Percentiles rank a stretch among this genome's conserved stretches.
phyloP scores from a whole-genome alignment of 2,113 vertebrate species.

The Aviceda subcristata region DNA sequence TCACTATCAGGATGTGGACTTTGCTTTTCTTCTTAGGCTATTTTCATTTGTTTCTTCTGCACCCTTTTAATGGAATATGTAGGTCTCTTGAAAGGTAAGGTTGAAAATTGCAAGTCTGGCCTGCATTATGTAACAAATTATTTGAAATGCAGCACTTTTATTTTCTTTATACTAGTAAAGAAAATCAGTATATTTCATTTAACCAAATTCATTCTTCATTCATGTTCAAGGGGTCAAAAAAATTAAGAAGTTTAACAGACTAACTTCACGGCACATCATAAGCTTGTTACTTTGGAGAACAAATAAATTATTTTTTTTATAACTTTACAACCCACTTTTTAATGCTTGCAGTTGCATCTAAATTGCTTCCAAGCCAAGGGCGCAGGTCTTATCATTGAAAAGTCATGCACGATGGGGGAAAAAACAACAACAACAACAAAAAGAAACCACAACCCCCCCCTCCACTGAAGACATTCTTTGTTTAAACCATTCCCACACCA shows the following conservation, averaged over 20 bases:
- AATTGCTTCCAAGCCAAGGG: slow-evolving; percentile 47
- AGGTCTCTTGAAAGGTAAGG: slow-evolving; percentile 93
- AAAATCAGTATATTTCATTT: slow-evolving; percentile 68
- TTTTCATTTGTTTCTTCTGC: slow-evolving; percentile 88
- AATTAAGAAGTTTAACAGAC: slow-evolving; percentile 72
- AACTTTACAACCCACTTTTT: slow-evolving; percentile 18
- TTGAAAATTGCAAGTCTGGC: slow-evolving; percentile 72
- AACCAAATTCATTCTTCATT: slow-evolving; percentile 74
- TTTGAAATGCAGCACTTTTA: slow-evolving; percentile 61
- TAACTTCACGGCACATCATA: slow-evolving; percentile 72
- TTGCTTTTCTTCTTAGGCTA: slow-evolving; percentile 82
- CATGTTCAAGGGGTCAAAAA: slow-evolving; percentile 65
- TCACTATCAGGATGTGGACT: slow-evolving; percentile 73
- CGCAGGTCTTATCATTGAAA: slow-evolving; percentile 22
- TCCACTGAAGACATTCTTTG: slow-evolving; percentile 46
- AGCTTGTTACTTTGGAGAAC: slow-evolving; percentile 61
- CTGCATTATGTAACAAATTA: slow-evolving; percentile 77
- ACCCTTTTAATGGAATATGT: slow-evolving; percentile 85
- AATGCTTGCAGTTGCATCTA: slow-evolving; percentile 69
- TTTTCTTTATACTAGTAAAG: slow-evolving; percentile 70
- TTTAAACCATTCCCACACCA: slow-evolving; percentile 69
- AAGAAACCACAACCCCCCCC: neutral
- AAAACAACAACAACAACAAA: neutral
- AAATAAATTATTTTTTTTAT: slow-evolving; percentile 22
- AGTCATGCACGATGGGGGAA: neutral